Evolutionary conservation across 2,888 invertebrate genomes (phyloP).

Genomic region (Lissonota sp.): DNA sequence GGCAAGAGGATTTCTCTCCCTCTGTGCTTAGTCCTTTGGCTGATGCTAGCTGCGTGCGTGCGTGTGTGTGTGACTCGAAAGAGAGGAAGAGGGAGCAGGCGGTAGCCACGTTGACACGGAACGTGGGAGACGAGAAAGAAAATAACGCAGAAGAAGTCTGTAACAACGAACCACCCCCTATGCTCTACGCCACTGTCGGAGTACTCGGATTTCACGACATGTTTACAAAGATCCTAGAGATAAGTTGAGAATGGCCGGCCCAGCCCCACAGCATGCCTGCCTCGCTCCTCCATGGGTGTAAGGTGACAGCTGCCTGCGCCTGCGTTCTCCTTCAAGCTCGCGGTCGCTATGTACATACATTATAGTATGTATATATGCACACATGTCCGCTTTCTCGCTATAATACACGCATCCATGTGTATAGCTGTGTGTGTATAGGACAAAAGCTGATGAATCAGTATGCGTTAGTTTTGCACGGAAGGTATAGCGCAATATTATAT

Average conservation of each 20-base stretch:
- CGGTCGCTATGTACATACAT: constrained; percentile 63
- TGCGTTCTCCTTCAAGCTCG: constrained; percentile 72
- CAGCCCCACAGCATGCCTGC: constrained; percentile 71
- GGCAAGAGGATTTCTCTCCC: constrained; percentile 38
- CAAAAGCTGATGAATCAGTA: too few relatives aligned
- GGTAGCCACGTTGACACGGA: constrained; percentile 5
- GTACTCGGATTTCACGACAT: constrained; percentile 84
- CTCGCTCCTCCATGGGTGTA: constrained; percentile 79
- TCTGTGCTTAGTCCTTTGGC: constrained; percentile 44
- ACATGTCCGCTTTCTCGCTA: not conserved
- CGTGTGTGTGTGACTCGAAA: constrained; percentile 19
- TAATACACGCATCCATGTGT: not conserved
- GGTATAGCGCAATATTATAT: too few relatives aligned
- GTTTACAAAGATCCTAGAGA: constrained; percentile 84
- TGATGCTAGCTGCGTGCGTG: not conserved
- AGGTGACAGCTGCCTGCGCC: constrained; percentile 83
- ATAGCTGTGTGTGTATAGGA: not conserved
- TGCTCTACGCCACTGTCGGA: constrained; percentile 82
- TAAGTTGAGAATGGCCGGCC: constrained; percentile 84
- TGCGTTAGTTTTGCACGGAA: too few relatives aligned
- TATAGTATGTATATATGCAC: not conserved
- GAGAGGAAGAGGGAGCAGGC: constrained; percentile 40
- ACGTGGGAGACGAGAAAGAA: constrained; percentile 41
- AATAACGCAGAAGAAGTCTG: constrained; percentile 51
- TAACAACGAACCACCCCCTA: constrained; percentile 71